Conservation (phyloP, 2,113 vertebrate genomes). For the Herpetotheres cachinnans region DNA sequence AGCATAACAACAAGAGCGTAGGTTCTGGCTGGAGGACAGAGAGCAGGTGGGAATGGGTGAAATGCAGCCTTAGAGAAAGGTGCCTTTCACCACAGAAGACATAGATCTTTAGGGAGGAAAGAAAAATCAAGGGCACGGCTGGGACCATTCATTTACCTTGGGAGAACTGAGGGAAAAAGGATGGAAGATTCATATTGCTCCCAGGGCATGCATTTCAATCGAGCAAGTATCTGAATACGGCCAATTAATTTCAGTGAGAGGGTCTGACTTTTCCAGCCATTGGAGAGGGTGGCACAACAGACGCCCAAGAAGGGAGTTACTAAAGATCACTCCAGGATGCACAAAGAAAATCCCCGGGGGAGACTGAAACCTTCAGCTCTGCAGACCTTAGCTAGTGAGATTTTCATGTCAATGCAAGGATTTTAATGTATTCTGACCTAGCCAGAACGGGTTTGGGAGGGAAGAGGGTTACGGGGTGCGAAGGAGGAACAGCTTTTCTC, state of each 20-base stretch:
- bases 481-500: neutral
- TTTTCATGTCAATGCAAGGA: neutral
- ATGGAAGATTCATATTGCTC: neutral
- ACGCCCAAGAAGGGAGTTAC: neutral
- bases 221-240: accelerated
- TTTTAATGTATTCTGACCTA: neutral
- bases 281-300: neutral
- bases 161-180: neutral
- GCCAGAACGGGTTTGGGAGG: neutral
- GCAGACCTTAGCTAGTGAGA: neutral
- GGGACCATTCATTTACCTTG: neutral
- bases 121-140: accelerated
- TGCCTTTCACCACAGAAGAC: neutral
- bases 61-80: neutral
- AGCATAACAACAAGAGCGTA: neutral
- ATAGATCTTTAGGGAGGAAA: neutral
- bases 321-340: neutral
- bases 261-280: neutral
- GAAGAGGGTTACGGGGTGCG: neutral
- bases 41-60: neutral
- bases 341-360: neutral
- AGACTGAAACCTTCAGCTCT: neutral
- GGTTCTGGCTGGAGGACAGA: neutral
- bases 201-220: accelerated
- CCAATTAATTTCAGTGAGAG: neutral